These are phyloP conservation scores for Gortyna flavago DNA, from an alignment of 2,888 invertebrate species.

Conservation along the genomic window DNA sequence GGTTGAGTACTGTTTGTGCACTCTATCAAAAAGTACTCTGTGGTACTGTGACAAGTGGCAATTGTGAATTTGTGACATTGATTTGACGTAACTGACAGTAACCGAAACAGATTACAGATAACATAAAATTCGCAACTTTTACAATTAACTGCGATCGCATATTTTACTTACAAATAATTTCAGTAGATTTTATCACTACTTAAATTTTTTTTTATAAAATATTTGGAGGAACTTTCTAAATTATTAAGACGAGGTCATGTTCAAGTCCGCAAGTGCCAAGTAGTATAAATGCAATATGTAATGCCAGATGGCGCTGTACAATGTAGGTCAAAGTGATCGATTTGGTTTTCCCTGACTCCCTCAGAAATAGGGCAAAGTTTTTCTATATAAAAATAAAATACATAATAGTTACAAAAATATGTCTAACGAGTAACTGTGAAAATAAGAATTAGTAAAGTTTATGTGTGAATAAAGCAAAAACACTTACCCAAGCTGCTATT, in stretches of 20 bases:
- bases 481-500: constrained; percentile 56
- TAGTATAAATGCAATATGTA: neutral
- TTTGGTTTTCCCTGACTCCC: neutral
- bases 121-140: neutral
- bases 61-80: neutral
- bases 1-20: too few species aligned
- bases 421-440: neutral
- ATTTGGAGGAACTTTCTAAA: neutral
- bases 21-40: too few species aligned
- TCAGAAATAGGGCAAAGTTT: neutral
- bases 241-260: constrained; percentile 13
- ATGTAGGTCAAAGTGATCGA: neutral
- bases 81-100: neutral
- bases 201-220: neutral
- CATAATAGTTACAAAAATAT: neutral
- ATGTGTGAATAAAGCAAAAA: neutral
- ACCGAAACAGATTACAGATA: neutral
- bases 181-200: too few species aligned
- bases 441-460: neutral
- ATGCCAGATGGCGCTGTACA: constrained; percentile 50
- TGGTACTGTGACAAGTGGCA: too few species aligned
- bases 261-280: neutral
- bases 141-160: neutral
- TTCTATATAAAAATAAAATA: neutral
- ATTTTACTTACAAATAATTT: neutral